Evolutionary conservation across 1,140 invertebrate species (phyloP).

Genomic region (Penaeus indicus): DNA sequence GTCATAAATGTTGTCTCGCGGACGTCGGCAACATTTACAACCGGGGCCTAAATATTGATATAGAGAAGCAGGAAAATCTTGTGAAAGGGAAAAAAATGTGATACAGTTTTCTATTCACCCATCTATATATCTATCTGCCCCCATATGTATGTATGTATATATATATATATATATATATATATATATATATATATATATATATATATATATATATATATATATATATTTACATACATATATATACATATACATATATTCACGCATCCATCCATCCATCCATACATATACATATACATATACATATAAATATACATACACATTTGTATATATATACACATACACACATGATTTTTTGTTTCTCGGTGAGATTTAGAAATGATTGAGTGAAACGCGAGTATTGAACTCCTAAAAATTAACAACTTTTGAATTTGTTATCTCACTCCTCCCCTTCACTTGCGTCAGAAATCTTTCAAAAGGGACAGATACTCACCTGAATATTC

Average conservation of each 20-base stretch:
- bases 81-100: neutral
- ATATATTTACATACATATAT: neutral
- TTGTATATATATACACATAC: slow-evolving; percentile 22
- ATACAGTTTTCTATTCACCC: too few relatives aligned
- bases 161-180: neutral
- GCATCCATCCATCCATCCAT: neutral
- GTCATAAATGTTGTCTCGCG: slow-evolving; percentile 28
- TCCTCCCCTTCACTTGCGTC: neutral
- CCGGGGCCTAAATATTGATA: neutral
- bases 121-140: too few relatives aligned
- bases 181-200: neutral
- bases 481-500: too few relatives aligned
- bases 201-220: neutral
- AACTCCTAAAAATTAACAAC: too few relatives aligned
- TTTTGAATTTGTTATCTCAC: neutral
- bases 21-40: neutral
- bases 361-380: neutral
- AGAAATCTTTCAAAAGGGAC: too few relatives aligned
- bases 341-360: neutral
- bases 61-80: neutral
- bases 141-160: neutral
- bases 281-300: slow-evolving; percentile 14
- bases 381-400: neutral
- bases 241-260: neutral
- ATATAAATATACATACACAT: slow-evolving; percentile 25